Evolutionary conservation across 2,113 vertebrate species (phyloP).

Genomic region (Bos taurus): DNA sequence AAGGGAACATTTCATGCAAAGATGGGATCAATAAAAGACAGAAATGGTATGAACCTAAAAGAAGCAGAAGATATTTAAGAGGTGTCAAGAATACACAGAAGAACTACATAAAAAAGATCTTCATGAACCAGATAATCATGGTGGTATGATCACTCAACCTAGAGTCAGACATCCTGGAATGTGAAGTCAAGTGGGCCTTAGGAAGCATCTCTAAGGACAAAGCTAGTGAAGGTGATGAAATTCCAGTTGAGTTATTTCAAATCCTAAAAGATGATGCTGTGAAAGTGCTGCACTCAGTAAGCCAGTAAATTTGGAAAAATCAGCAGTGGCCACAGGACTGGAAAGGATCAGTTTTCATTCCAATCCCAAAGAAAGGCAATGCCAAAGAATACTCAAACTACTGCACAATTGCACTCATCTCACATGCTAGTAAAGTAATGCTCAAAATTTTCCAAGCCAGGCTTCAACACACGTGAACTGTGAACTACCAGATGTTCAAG

Average conservation of each 20-base stretch:
- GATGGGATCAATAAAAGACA: not conserved
- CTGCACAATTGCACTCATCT: not conserved
- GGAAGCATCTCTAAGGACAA: not conserved
- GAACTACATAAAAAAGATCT: not conserved
- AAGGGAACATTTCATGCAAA: not conserved
- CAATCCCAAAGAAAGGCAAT: not conserved
- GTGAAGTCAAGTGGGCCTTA: not conserved
- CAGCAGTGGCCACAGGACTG: not conserved
- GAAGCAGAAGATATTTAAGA: not conserved
- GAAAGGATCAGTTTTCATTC: not conserved
- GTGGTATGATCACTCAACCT: not conserved
- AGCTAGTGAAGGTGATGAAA: not conserved
- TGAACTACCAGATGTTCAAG: not conserved
- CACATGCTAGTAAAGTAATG: not conserved
- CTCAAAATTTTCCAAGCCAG: not conserved
- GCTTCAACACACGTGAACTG: rapidly evolving
- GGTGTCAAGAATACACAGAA: not conserved
- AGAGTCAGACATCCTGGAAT: not conserved
- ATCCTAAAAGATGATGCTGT: not conserved
- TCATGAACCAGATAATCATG: not conserved
- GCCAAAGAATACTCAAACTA: not conserved
- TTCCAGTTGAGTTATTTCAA: not conserved
- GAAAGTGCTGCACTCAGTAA: not conserved
- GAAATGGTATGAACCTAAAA: not conserved
- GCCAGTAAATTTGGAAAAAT: not conserved